phyloP scores from a whole-genome alignment of 2,113 vertebrate genomes.

The Scytalopus superciliaris region DNA sequence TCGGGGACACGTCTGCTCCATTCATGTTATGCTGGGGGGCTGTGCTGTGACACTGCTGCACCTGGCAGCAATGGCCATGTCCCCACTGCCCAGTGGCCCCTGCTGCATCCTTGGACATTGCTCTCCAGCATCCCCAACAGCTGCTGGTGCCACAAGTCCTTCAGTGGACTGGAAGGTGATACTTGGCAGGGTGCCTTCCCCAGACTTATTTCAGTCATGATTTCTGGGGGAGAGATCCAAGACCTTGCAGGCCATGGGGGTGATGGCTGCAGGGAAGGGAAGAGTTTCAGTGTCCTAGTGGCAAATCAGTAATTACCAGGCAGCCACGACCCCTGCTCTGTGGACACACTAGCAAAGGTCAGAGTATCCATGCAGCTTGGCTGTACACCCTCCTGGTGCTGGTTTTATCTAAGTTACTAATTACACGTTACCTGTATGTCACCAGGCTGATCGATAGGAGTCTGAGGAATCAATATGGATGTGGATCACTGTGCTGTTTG shows the following conservation, averaged over 20 bases:
- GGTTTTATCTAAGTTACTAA: conserved; percentile 38
- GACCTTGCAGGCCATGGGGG: not conserved
- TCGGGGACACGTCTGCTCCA: not conserved
- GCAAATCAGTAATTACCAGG: not conserved
- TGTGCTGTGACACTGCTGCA: not conserved
- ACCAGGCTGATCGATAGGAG: not conserved
- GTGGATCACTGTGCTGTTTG: not conserved
- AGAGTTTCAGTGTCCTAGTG: not conserved
- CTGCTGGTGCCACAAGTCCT: not conserved
- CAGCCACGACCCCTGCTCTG: not conserved
- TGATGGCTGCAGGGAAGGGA: not conserved
- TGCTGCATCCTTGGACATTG: not conserved
- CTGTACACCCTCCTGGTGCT: not conserved
- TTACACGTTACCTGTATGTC: conserved; percentile 38
- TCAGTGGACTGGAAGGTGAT: not conserved
- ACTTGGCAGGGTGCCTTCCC: not conserved
- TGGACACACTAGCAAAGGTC: not conserved
- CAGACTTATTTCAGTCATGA: not conserved
- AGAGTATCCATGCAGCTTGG: not conserved
- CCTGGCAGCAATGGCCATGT: not conserved
- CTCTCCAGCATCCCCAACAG: not conserved
- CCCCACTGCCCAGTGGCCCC: not conserved
- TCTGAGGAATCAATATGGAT: not conserved
- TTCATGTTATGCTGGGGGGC: not conserved
- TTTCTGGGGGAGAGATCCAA: not conserved